Base-by-base conservation (phyloP, 2,797 vertebrate species). In the Peromyscus nudipes region DNA sequence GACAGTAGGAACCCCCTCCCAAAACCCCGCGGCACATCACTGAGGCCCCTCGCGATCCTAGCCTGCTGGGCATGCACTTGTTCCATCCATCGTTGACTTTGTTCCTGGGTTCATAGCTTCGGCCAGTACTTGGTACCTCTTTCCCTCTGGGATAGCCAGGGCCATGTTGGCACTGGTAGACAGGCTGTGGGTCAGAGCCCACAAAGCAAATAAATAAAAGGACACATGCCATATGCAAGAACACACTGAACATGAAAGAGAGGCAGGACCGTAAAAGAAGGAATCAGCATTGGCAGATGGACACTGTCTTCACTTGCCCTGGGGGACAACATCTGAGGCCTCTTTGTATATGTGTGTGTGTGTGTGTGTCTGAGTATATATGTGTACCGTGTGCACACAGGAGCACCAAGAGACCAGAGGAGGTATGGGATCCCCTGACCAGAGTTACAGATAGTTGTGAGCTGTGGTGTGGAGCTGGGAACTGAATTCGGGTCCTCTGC, bases 1-100 rank as follows among this genome's bases (percentile, higher is more conserved):
- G 37, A n/a, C 69, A 25, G 43, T 7, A 67, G n/a, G 29, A 76
- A 29, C 29, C 4, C 1, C 10, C 17, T 57, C 1, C 1, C 21
- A 3, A 55, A 40, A 4, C 7, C 40, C 43, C 57, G 1, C 0
- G 0, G 6, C 23, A 0, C 1, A n/a, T 62, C 0, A 0, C 0
- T 4, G 0, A 16, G 52, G 6, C 19, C n/a, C 25, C 19, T 6
- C 11, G 0, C 0, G 4, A 11, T 13, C 37, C 27, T 69, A 46
- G 37, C n/a, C 40, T 46, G 1, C 4, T 11, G 2, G 34, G 14
- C 67, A 60, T 19, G 43, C 8, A 14, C 3, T 37, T 71, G 3
- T 2, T 27, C 9, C n/a, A 52, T 31, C 17, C 29, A 1, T 25
- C 31, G 12, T 1, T 34, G 37, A 27, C 76, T 49, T 23, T 37